These are phyloP conservation scores for Globia sparganii DNA, from an alignment of 2,888 invertebrate genomes.

Conservation along the genomic window DNA sequence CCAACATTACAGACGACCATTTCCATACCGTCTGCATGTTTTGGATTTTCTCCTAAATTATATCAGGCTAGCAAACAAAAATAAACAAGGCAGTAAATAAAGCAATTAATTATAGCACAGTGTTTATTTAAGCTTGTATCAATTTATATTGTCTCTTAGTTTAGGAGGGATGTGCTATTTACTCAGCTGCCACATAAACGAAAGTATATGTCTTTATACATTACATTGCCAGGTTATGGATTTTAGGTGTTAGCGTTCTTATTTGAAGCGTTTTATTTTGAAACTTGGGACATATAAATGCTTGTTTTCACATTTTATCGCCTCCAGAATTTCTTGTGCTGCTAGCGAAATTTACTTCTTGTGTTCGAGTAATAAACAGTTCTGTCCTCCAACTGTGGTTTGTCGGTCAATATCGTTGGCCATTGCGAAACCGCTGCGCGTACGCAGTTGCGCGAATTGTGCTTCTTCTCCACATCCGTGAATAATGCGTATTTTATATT, in stretches of 20 bases:
- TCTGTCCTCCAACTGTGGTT: slow-evolving; percentile 80
- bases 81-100: slow-evolving; percentile 44
- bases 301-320: slow-evolving; percentile 54
- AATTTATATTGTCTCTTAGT: slow-evolving; percentile 39
- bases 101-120: slow-evolving; percentile 36
- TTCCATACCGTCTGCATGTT: neutral
- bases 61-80: slow-evolving; percentile 24
- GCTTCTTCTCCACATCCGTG: slow-evolving; percentile 70
- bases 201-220: slow-evolving; percentile 22
- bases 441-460: slow-evolving; percentile 72
- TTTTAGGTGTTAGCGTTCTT: slow-evolving; percentile 11
- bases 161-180: slow-evolving; percentile 44
- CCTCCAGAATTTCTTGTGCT: slow-evolving; percentile 61
- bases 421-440: slow-evolving; percentile 78
- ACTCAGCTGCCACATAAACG: slow-evolving; percentile 43
- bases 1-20: neutral
- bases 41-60: slow-evolving; percentile 12
- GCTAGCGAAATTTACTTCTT: slow-evolving; percentile 73
- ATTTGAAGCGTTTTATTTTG: slow-evolving; percentile 35
- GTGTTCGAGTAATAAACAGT: slow-evolving; percentile 74
- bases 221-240: slow-evolving; percentile 21
- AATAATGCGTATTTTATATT: slow-evolving; percentile 54
- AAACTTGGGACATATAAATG: slow-evolving; percentile 30
- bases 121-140: slow-evolving; percentile 34
- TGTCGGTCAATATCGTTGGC: slow-evolving; percentile 83